phyloP scores from a whole-genome alignment of 37 sponge, comb jelly and placozoan genomes.

The Cladorhizidae sp. region DNA sequence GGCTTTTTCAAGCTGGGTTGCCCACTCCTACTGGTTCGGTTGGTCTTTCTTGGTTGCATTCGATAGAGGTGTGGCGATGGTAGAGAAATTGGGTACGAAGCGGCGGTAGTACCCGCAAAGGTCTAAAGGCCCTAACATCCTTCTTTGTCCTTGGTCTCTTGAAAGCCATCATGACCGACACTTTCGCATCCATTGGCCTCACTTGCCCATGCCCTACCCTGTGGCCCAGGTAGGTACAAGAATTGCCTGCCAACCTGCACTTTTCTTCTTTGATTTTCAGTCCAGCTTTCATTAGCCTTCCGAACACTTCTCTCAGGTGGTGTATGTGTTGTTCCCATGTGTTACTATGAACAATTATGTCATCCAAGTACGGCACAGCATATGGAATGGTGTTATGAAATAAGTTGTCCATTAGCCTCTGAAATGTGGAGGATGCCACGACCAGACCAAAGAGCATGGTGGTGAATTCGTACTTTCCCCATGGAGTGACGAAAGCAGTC shows the following conservation, averaged over 20 bases:
- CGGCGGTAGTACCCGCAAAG: too few relatives aligned
- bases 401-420: neutral
- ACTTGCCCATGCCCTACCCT: neutral
- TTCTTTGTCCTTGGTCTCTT: neutral
- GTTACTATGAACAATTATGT: neutral
- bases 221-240: neutral
- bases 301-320: neutral
- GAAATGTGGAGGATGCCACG: neutral
- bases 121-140: too few relatives aligned
- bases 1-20: too few relatives aligned
- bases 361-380: neutral
- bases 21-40: neutral
- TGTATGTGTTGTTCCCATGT: neutral
- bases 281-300: neutral
- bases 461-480: neutral
- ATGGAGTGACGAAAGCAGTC: neutral
- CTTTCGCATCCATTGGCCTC: neutral
- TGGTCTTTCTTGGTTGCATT: neutral
- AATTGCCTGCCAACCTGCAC: neutral
- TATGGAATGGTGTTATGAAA: neutral
- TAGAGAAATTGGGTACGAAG: neutral
- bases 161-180: neutral
- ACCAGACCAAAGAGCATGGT: slow-evolving; percentile 10
- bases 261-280: neutral
- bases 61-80: neutral